These are phyloP conservation scores for Alcedo quadribrachys DNA, from an alignment of 2,797 vertebrate species.

Conservation along the genomic window DNA sequence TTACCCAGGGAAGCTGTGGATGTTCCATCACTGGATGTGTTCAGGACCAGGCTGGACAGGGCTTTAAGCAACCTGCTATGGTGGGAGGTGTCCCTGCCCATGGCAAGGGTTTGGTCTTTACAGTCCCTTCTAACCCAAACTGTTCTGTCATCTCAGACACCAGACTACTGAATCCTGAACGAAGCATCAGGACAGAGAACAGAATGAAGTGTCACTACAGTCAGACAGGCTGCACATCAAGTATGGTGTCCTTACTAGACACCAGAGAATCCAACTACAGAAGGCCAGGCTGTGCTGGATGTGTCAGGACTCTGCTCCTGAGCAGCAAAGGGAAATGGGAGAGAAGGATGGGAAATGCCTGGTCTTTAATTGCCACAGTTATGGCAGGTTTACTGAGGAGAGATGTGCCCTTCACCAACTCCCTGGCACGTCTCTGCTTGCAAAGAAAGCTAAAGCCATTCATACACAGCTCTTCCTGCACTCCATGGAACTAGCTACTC, in stretches of 20 bases:
- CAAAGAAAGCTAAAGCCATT: background rate
- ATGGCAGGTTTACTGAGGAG: background rate
- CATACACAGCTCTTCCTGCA: background rate
- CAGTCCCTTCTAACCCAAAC: background rate
- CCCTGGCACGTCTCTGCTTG: background rate
- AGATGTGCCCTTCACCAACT: background rate
- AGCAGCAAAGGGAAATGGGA: background rate
- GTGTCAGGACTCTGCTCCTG: background rate
- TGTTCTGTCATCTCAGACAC: background rate
- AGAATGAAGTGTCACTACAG: background rate
- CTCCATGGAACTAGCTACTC: background rate
- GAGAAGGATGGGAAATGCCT: background rate
- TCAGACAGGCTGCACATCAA: background rate
- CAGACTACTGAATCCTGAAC: background rate
- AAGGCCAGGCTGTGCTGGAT: background rate
- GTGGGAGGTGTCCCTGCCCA: background rate
- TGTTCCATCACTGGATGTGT: background rate
- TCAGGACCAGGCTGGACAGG: background rate
- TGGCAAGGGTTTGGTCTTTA: background rate
- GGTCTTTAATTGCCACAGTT: background rate
- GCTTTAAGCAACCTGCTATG: too few species aligned
- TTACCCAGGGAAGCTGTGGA: background rate
- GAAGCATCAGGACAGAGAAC: background rate
- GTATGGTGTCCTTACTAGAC: background rate
- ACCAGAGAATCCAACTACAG: background rate